Percentiles rank a stretch among this genome's conserved stretches.
Conservation (phyloP, 2,113 vertebrate species). For the Perca flavescens region DNA sequence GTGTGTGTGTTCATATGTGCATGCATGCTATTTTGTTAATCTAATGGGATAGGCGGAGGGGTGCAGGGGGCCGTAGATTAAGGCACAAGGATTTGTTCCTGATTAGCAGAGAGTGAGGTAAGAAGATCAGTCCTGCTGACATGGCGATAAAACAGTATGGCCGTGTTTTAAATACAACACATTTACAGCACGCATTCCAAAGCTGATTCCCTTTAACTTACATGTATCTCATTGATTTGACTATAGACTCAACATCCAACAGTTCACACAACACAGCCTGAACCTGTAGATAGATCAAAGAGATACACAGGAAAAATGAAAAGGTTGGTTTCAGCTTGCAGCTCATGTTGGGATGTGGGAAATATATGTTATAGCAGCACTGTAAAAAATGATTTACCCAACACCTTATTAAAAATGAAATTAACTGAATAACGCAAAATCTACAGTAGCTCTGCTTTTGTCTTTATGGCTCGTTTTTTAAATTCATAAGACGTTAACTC, state of each 20-base stretch:
- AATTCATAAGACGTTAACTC: neutral
- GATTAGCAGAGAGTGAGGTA: constrained; percentile 84
- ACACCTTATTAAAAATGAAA: neutral
- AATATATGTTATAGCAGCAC: neutral
- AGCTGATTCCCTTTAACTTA: constrained; percentile 61
- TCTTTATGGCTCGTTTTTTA: neutral
- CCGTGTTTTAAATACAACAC: constrained; percentile 66
- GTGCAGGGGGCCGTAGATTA: constrained; percentile 76
- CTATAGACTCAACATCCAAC: neutral
- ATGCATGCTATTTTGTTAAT: constrained; percentile 82
- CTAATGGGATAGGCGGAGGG: constrained; percentile 79
- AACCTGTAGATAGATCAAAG: constrained; percentile 8
- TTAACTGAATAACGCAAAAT: neutral
- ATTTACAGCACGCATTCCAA: constrained; percentile 74
- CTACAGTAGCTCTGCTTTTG: neutral
- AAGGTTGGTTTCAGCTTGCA: neutral
- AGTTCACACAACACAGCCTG: constrained; percentile 18
- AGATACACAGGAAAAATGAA: neutral
- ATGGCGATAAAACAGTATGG: constrained; percentile 78
- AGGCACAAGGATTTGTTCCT: constrained; percentile 75
- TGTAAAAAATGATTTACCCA: neutral
- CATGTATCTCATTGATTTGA: constrained; percentile 53
- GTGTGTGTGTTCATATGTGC: constrained; percentile 58
- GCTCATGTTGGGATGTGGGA: neutral
- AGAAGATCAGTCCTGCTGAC: constrained; percentile 79